These are phyloP conservation scores for Agonopterix arenella DNA, from an alignment of 2,888 invertebrate genomes.

Conservation along the genomic window DNA sequence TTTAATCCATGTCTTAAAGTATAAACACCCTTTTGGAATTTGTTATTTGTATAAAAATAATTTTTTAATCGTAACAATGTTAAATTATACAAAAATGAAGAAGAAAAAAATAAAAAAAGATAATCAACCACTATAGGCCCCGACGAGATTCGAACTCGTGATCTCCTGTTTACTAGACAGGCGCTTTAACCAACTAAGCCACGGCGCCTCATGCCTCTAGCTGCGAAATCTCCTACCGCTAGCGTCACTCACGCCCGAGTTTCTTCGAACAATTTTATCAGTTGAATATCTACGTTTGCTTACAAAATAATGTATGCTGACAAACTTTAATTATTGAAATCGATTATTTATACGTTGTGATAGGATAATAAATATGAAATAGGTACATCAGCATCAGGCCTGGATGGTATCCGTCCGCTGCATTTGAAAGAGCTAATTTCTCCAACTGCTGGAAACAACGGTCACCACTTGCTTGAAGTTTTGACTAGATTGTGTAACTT, in stretches of 20 bases:
- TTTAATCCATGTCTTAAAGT: too few relatives aligned
- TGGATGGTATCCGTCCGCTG: too few relatives aligned
- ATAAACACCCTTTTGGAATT: too few relatives aligned
- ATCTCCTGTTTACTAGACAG: slow-evolving; percentile 88
- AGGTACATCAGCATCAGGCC: too few relatives aligned
- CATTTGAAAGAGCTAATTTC: too few relatives aligned
- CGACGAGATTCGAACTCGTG: slow-evolving; percentile 85
- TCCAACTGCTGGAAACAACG: too few relatives aligned
- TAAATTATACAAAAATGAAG: background rate
- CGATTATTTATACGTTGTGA: too few relatives aligned
- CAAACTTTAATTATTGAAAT: background rate
- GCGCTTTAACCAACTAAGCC: slow-evolving; percentile 86
- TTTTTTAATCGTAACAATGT: too few relatives aligned
- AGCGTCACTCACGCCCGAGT: background rate
- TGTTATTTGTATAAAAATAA: too few relatives aligned
- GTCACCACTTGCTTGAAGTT: too few relatives aligned
- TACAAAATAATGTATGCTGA: background rate
- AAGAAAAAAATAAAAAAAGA: slow-evolving; percentile 2
- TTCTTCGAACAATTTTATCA: background rate
- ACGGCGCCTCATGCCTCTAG: slow-evolving; percentile 66
- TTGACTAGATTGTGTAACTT: too few relatives aligned
- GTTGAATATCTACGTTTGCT: background rate
- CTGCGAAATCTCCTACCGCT: slow-evolving; percentile 8
- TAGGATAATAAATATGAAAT: too few relatives aligned
- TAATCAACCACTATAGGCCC: slow-evolving; percentile 61